These are phyloP conservation scores for Drosophila repletoides DNA, from an alignment of 1,140 invertebrate species.

Conservation along the genomic window DNA sequence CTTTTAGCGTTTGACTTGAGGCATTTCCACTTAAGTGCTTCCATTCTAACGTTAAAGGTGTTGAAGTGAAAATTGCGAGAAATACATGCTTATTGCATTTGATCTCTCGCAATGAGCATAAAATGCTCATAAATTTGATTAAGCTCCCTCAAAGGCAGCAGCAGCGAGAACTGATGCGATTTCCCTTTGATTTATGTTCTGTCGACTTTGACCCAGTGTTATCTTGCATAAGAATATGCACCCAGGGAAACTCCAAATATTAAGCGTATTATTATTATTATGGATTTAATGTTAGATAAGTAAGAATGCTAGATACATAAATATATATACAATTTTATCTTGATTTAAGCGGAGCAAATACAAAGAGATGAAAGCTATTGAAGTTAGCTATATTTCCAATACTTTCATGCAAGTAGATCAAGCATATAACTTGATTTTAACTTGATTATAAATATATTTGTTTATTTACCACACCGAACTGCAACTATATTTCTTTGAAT, in stretches of 20 bases:
- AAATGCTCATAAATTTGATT: conserved; percentile 76
- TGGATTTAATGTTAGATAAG: conserved; percentile 1
- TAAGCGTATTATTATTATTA: conserved; percentile 1
- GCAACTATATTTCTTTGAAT: no score
- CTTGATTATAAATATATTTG: no score
- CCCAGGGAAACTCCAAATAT: background rate
- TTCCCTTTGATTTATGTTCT: conserved; percentile 38
- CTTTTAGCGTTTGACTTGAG: conserved; percentile 75
- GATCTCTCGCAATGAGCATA: conserved; percentile 65
- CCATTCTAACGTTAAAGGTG: conserved; percentile 63
- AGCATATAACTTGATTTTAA: no score
- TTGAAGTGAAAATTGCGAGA: conserved; percentile 62
- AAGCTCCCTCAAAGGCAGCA: conserved; percentile 24
- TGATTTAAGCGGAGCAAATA: no score
- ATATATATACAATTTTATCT: no score
- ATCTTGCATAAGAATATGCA: conserved; percentile 15
- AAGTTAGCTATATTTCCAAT: no score
- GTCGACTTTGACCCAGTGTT: background rate
- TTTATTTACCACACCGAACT: no score
- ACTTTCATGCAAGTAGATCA: no score
- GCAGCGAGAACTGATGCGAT: background rate
- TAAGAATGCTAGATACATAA: background rate
- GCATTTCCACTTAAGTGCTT: conserved; percentile 77
- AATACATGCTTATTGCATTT: conserved; percentile 75
- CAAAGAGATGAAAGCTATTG: no score